Percentiles rank a stretch among this genome's conserved stretches.
These are phyloP conservation scores for Heliothis virescens DNA, from an alignment of 1,140 invertebrate genomes.

Conservation along the genomic window DNA sequence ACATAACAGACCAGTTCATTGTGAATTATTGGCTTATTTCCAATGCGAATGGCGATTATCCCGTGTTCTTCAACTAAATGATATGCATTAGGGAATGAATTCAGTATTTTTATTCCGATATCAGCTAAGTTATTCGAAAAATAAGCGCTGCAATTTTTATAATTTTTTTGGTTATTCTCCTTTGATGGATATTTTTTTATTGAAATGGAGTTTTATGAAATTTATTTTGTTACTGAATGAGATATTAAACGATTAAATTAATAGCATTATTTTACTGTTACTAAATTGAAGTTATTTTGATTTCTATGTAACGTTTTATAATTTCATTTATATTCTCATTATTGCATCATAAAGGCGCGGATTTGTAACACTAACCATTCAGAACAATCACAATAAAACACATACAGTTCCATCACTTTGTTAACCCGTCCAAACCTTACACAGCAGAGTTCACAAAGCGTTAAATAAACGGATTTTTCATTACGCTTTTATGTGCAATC, in stretches of 20 bases:
- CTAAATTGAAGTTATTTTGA: no score
- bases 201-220: not conserved
- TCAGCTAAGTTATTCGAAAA: not conserved
- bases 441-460: slow-evolving; percentile 9
- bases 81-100: slow-evolving; percentile 23
- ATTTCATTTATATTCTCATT: no score
- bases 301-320: no score
- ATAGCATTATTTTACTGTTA: no score
- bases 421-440: not conserved
- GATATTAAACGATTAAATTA: no score
- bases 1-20: slow-evolving; percentile 22
- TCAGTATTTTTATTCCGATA: slow-evolving; percentile 18
- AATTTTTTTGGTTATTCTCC: not conserved
- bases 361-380: not conserved
- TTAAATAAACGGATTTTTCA: slow-evolving; percentile 42
- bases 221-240: no score
- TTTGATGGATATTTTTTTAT: no score
- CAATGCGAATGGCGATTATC: slow-evolving; percentile 26
- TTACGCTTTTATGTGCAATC: slow-evolving; percentile 39
- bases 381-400: not conserved
- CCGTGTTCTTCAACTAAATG: slow-evolving; percentile 23
- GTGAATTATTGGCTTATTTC: slow-evolving; percentile 40
- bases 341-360: no score
- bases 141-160: not conserved
- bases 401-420: not conserved